A percentile compares a stretch with the other conserved stretches of the same genome.
phyloP scores from a whole-genome alignment of 2,888 invertebrate species.

The Melieria picta region DNA sequence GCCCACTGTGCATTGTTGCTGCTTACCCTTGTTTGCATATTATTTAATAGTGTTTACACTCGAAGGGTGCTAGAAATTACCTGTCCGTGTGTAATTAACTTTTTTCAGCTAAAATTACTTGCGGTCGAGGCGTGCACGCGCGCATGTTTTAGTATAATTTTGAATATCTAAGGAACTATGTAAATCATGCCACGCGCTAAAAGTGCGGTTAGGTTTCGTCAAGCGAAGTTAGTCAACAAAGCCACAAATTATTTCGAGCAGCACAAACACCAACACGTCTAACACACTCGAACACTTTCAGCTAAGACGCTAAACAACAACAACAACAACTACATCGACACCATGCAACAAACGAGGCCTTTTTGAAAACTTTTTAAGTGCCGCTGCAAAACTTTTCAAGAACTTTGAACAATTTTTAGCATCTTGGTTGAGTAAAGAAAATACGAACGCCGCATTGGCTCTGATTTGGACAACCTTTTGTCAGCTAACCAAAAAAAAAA shows the following conservation, averaged over 20 bases:
- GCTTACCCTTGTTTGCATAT: conserved; percentile 15
- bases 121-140: conserved; percentile 28
- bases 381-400: not conserved
- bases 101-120: conserved; percentile 26
- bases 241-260: too few species aligned
- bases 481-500: not conserved
- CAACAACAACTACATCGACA: too few species aligned
- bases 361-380: conserved; percentile 11
- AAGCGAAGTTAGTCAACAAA: too few species aligned
- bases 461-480: not conserved
- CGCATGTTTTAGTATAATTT: too few species aligned
- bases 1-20: too few species aligned
- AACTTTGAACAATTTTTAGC: not conserved
- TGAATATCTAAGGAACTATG: too few species aligned
- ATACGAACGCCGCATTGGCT: not conserved
- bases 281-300: too few species aligned
- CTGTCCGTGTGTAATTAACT: conserved; percentile 48
- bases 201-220: too few species aligned
- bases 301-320: not conserved
- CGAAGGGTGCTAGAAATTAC: conserved; percentile 46
- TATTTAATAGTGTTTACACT: conserved; percentile 38
- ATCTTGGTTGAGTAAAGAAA: not conserved
- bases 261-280: too few species aligned
- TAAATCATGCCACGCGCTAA: too few species aligned
- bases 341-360: too few species aligned